A percentile compares a stretch with the other conserved stretches of the same genome.
phyloP scores from a whole-genome alignment of 2,888 invertebrate genomes.

The Troilus luridus region DNA sequence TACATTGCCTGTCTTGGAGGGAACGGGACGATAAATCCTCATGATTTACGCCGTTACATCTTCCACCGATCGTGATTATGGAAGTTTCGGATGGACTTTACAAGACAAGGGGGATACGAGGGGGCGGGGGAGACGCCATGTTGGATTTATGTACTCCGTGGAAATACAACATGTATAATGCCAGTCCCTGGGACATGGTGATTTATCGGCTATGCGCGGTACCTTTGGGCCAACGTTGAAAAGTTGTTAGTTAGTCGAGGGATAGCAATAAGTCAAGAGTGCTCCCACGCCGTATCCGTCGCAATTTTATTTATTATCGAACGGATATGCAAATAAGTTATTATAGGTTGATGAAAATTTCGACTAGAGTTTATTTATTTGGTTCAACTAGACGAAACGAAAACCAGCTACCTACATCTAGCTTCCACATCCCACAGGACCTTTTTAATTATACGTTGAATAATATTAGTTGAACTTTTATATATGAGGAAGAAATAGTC shows the following conservation, averaged over 20 bases:
- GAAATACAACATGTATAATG: constrained; percentile 39
- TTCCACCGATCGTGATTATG: constrained; percentile 43
- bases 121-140: constrained; percentile 42
- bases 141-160: constrained; percentile 52
- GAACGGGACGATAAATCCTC: constrained; percentile 7
- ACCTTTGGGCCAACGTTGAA: constrained; percentile 3
- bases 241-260: background rate
- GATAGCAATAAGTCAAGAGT: background rate
- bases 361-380: background rate
- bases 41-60: constrained; percentile 32
- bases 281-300: background rate
- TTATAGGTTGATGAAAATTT: background rate
- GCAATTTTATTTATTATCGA: background rate
- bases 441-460: too few species aligned
- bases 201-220: background rate
- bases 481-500: too few species aligned
- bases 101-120: constrained; percentile 6
- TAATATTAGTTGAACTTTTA: too few species aligned
- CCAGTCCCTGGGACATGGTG: background rate
- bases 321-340: background rate
- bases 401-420: background rate
- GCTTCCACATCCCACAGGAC: too few species aligned
- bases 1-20: constrained; percentile 29
- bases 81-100: constrained; percentile 49
- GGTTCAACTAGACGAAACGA: background rate